These are phyloP conservation scores for Xestia c-nigrum DNA, from an alignment of 2,888 invertebrate species.

Conservation along the genomic window DNA sequence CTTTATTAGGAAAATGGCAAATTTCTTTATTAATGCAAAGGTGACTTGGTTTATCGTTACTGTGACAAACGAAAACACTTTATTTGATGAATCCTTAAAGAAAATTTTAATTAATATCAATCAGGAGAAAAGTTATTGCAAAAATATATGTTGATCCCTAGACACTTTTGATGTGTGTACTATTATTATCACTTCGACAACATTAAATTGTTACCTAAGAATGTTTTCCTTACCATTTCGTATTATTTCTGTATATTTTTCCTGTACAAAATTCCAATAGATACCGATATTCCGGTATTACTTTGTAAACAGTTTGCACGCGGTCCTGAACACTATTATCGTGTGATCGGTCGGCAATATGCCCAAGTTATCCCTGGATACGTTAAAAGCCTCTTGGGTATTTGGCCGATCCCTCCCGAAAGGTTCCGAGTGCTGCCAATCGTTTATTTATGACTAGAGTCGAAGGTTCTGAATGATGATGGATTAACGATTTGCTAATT, in stretches of 20 bases:
- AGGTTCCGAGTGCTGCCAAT: constrained; percentile 7
- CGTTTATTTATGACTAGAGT: constrained; percentile 1
- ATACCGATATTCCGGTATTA: not conserved
- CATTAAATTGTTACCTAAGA: not conserved
- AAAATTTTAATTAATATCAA: too few relatives aligned
- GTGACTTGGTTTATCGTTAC: too few relatives aligned
- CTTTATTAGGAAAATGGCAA: too few relatives aligned
- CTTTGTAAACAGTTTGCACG: constrained; percentile 29
- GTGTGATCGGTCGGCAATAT: constrained; percentile 35
- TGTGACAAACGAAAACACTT: too few relatives aligned
- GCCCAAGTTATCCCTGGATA: constrained; percentile 13
- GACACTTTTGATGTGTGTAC: too few relatives aligned
- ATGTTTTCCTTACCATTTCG: not conserved
- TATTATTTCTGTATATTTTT: not conserved
- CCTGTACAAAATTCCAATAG: not conserved
- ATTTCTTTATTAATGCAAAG: too few relatives aligned
- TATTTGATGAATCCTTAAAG: too few relatives aligned
- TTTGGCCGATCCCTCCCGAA: constrained; percentile 13
- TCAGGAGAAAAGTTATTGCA: too few relatives aligned
- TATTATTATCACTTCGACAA: not conserved
- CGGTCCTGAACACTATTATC: constrained; percentile 16
- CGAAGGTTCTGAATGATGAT: not conserved
- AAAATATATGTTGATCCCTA: too few relatives aligned
- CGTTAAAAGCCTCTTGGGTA: constrained; percentile 42
- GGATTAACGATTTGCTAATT: constrained; percentile 12